Evolutionary conservation across 2,113 vertebrate genomes (phyloP).

Genomic region (Channa argus): DNA sequence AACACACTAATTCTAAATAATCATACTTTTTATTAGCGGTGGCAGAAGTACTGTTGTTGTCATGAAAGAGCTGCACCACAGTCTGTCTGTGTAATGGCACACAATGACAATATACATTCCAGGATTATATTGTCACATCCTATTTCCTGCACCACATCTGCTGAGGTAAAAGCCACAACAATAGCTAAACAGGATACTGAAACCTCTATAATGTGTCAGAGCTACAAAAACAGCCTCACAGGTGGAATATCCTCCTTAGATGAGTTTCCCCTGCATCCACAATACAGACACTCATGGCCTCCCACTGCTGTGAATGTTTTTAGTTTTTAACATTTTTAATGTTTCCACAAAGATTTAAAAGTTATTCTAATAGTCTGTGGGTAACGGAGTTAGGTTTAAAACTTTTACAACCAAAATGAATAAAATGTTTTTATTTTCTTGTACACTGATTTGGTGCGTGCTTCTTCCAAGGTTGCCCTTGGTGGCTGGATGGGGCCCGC

Average conservation of each 20-base stretch:
- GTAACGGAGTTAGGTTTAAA: no score
- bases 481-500: no score
- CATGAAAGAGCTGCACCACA: neutral
- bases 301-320: neutral
- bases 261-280: conserved; percentile 26
- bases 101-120: conserved; percentile 28
- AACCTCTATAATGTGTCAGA: conserved; percentile 11
- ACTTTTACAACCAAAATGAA: no score
- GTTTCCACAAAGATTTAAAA: neutral
- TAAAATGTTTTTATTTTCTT: no score
- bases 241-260: conserved; percentile 30
- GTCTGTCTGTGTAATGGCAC: conserved; percentile 13
- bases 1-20: neutral
- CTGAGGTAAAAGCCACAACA: conserved; percentile 53
- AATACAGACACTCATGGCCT: neutral
- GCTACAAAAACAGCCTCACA: conserved; percentile 20
- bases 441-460: no score
- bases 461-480: no score
- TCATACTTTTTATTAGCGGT: neutral
- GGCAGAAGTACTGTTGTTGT: neutral
- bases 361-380: no score
- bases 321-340: neutral
- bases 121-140: conserved; percentile 62
- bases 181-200: conserved; percentile 62
- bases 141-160: conserved; percentile 67